Evolutionary conservation across 2,113 vertebrate species (phyloP), one percentile per base, ranked within the genome.

Genomic region (Plotosus lineatus): DNA sequence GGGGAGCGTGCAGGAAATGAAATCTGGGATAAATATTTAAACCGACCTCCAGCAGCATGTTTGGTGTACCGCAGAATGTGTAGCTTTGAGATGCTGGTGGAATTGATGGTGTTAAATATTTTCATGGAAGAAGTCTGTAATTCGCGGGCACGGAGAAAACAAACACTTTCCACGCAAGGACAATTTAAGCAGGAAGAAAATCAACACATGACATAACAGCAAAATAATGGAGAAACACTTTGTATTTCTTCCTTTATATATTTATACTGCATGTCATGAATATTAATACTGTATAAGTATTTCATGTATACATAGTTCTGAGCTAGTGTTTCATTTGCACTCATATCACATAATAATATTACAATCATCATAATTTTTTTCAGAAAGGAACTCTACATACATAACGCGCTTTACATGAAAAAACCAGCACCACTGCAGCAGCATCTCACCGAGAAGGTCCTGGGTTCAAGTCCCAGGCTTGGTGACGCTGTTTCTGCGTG

Each of bases 11-110:
- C 83, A 89, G 89, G 88, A 88, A 91, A 84, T 83, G 85, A 89
- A 90, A 89, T 89, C 83, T 69, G 78, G 77, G 80, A 89, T 92
- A 92, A 93, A 92, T 92, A 91, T 94, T 92, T 92, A 89, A 90
- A 91, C 86, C 89, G 87, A 85, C 87, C 88, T 88, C 83, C 80
- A 89, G 90, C 89, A 82, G 81, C 73, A 36, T 78, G 88, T 84
- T 78, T 75, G 80, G 81, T 84, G 68, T 88, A 87, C 85, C 85
- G 83, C 56, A 85, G 82, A 86, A 82, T 83, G 82, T 85, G 77
- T 82, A 87, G 88, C 84, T 71, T 28, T 44, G 38, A 31, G 55
- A 63, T 7, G 8, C 21, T 50, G 15, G 11, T 28, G 71, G 44
- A 53, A 19, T 65, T 65, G 58, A 65, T 28, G 23, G 33, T 11